Evolutionary conservation across 2,113 vertebrate genomes (phyloP).

Genomic region (Regulus satrapa): DNA sequence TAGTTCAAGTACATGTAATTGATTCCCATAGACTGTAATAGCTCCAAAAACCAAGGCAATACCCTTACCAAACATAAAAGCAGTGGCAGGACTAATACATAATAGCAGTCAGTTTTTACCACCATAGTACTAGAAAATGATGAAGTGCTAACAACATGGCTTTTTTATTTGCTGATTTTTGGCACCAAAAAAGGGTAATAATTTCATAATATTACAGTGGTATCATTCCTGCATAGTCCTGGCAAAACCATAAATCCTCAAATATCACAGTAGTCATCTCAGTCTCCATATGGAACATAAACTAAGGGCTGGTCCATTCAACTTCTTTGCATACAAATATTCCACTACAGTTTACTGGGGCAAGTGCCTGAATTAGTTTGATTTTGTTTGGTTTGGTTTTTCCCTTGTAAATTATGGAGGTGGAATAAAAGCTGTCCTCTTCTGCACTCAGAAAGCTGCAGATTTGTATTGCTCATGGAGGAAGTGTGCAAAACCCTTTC

Average conservation of each 20-base stretch:
- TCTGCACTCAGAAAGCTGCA: not conserved
- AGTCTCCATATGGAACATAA: not conserved
- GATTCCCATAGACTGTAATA: slow-evolving; percentile 75
- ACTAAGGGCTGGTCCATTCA: not conserved
- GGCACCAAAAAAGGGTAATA: slow-evolving; percentile 24
- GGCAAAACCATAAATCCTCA: slow-evolving; percentile 51
- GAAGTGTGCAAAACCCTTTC: not conserved
- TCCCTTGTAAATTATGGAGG: not conserved
- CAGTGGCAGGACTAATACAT: slow-evolving; percentile 63
- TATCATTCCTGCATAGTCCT: not conserved
- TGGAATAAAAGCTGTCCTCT: not conserved
- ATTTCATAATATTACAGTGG: slow-evolving; percentile 14
- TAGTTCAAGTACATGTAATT: slow-evolving; percentile 75
- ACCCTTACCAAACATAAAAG: slow-evolving; percentile 69
- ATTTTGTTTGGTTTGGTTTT: not conserved
- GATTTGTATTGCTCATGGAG: not conserved
- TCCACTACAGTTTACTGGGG: not conserved
- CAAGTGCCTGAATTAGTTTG: not conserved
- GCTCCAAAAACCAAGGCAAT: slow-evolving; percentile 72
- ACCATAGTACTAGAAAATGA: slow-evolving; percentile 56
- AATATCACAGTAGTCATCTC: not conserved
- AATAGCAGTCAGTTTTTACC: slow-evolving; percentile 61
- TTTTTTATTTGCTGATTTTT: slow-evolving; percentile 59
- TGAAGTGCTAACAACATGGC: slow-evolving; percentile 37
- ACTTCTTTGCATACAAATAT: not conserved